phyloP scores from a whole-genome alignment of 2,113 vertebrate species.

The Embiotoca jacksoni region DNA sequence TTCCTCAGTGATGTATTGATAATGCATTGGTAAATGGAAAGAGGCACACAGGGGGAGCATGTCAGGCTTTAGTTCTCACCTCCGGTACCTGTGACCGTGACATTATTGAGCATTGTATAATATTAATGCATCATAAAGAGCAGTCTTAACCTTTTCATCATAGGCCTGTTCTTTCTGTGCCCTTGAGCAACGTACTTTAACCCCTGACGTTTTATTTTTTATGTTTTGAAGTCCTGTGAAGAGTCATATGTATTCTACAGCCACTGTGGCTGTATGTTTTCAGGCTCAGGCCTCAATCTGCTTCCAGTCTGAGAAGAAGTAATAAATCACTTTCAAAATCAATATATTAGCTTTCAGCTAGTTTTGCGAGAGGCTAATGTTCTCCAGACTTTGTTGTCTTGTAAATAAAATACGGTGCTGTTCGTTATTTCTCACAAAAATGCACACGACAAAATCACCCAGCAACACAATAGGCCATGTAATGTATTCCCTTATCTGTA shows the following conservation, averaged over 20 bases:
- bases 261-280: background rate
- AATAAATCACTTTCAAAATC: slow-evolving; percentile 1
- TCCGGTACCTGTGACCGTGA: slow-evolving; percentile 24
- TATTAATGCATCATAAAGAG: background rate
- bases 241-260: background rate
- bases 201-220: background rate
- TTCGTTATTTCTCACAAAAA: background rate
- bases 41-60: background rate
- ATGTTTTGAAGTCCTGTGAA: background rate
- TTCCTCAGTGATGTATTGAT: slow-evolving; percentile 40
- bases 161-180: background rate
- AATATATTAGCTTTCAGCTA: slow-evolving; percentile 6
- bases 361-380: slow-evolving; percentile 25
- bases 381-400: slow-evolving; percentile 3
- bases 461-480: background rate
- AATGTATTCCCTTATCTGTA: slow-evolving; percentile 21
- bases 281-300: background rate
- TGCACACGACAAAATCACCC: background rate
- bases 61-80: background rate
- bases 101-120: slow-evolving; percentile 15
- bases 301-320: background rate
- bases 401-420: slow-evolving; percentile 25
- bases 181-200: background rate
- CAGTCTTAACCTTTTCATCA: background rate
- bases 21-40: slow-evolving; percentile 48